Base-by-base conservation (phyloP, 2,888 invertebrate species). In the Eilema griseolum region DNA sequence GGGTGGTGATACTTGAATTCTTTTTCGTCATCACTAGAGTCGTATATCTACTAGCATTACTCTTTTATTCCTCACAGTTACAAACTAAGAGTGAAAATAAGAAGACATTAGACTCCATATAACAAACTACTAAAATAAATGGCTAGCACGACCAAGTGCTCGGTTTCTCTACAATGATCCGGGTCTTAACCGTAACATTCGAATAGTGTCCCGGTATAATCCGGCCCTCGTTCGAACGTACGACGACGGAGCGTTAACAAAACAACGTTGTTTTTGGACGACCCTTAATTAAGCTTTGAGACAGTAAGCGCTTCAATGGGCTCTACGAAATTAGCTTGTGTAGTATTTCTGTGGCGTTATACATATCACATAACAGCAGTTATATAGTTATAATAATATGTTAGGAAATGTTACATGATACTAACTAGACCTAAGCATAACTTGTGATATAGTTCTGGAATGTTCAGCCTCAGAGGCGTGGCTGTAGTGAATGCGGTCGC, bases 171-270 rank as follows among this genome's bases (percentile, higher is more conserved):
- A 64, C 64, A 65, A 60, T 33, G 26, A 65, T 52, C 60, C 31
- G 23, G 59, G 60, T 31, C 24, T 69, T 64, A 64, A 31, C 67
- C 61, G 59, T 28, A 14, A 59, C 63, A 23, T 57, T 41, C 63
- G 41, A 28, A 37, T 63, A 66, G 62, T 73, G 79, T 73, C 75
- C 66, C 69, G 66, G 24, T 8, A 24, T 81, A 74, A 81, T 73
- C 72, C 66, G 52, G 52, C 59, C 46, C 60, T 46, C 37, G n/a
- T 23, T 31, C 59, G 26, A 66, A 24, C 46, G 61, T 60, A 20
- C 28, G 61, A 20, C 28, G 61, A 7, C 46, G n/a, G 33, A 24
- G 66, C 68, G 72, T 69, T 71, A 67, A 41, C 72, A 71, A 65
- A 64, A 71, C 59, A 68, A 64, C 62, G 60, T 33, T 69, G 70